Conservation (phyloP, 2,888 invertebrate species). For the Hirtodrosophila trivittata region DNA sequence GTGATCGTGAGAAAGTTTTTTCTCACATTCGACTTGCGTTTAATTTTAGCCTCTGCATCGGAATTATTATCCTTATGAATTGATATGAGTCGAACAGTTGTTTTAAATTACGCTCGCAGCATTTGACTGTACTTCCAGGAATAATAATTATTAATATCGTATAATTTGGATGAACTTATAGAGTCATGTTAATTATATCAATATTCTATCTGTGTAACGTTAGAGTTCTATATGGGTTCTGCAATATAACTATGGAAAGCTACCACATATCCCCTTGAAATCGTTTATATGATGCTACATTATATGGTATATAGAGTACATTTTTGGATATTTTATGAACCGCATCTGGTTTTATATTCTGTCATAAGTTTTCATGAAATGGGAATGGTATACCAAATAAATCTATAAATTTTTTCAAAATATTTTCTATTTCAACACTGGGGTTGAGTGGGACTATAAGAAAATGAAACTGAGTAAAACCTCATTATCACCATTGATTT, state of each 20-base stretch:
- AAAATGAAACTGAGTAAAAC: neutral
- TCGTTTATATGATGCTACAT: no score
- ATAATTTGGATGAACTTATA: no score
- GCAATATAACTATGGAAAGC: no score
- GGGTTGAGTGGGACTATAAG: neutral
- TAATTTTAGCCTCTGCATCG: constrained; percentile 67
- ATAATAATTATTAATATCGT: neutral
- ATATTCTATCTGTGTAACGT: no score
- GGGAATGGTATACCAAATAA: neutral
- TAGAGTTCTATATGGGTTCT: no score
- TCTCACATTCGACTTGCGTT: constrained; percentile 73
- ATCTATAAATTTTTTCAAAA: constrained; percentile 1
- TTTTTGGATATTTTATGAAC: no score
- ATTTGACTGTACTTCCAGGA: constrained; percentile 60
- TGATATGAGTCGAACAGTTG: constrained; percentile 64
- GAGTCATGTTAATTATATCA: neutral
- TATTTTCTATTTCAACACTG: constrained; percentile 7
- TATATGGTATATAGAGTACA: no score
- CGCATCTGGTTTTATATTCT: no score
- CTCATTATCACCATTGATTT: constrained; percentile 16
- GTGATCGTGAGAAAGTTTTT: constrained; percentile 81
- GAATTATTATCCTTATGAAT: constrained; percentile 74
- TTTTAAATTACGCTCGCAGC: constrained; percentile 10
- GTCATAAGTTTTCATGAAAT: no score
- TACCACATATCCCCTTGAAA: no score